Evolutionary conservation across 2,888 invertebrate genomes (phyloP), one percentile per base, ranked within the genome.

Genomic region (Achlya flavicornis): DNA sequence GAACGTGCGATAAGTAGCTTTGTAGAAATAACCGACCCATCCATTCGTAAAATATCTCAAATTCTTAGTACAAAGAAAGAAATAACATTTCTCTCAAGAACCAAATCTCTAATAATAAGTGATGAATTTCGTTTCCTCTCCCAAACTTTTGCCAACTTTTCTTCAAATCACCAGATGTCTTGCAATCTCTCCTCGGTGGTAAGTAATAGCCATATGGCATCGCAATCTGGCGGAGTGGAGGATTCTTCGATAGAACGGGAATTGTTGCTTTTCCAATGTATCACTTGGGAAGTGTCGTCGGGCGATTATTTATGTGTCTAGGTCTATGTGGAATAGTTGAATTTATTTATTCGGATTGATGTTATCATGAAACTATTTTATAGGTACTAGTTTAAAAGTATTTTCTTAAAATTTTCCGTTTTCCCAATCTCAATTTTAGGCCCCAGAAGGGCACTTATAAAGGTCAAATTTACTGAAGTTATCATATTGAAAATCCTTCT

Each of bases 161-260:
- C 65, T 65, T 67, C 59, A 8, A 53, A 53, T 10, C 53, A 46
- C 77, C 85, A 86, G 80, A 82, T 83, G 81, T 75, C 75, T 66
- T 69, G 66, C 65, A 71, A 74, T 74, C 65, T 68, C 66, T 70
- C 69, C 46, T 46, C 46, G 6, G 46, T 68, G 70, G 68, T 46
- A 46, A 75, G 76, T 78, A 77, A 80, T 76, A 73, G 79, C 80
- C 77, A 78, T 78, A 79, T 81, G 80, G 76, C 73, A 74, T 63
- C 73, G 65, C 63, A 62, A 65, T 68, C 65, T 69, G 53, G 16
- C 10, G 16, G 53, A 10, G 60, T 41, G 16, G 38, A n/a, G 59
- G 41, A 19, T 12, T 63, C 11, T 11, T 26, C 57, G 43, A 61
- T 57, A 62, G 64, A 69, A 64, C 35, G 65, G 65, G 63, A 67